phyloP scores from a whole-genome alignment of 2,888 invertebrate species.

The Meghimatium bilineatum region DNA sequence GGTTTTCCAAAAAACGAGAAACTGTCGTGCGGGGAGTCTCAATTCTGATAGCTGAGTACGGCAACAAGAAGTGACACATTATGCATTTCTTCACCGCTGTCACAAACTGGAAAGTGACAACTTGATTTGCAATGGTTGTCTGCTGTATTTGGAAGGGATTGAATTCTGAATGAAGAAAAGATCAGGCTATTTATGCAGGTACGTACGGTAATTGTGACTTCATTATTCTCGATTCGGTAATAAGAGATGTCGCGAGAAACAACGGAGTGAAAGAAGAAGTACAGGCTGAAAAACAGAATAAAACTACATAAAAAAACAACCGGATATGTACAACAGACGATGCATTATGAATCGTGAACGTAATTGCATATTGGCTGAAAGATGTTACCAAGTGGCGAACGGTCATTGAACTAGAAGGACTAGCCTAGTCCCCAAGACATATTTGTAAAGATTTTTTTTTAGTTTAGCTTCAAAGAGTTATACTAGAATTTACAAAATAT shows the following conservation, averaged over 20 bases:
- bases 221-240: not conserved
- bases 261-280: not conserved
- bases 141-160: not conserved
- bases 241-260: not conserved
- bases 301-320: not conserved
- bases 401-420: too few species aligned
- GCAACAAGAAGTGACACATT: not conserved
- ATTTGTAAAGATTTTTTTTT: too few species aligned
- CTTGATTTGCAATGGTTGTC: not conserved
- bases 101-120: not conserved
- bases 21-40: not conserved
- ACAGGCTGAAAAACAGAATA: not conserved
- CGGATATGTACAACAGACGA: too few species aligned
- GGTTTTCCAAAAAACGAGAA: not conserved
- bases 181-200: constrained; percentile 2
- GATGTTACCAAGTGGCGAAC: too few species aligned
- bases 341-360: too few species aligned
- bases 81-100: not conserved
- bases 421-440: too few species aligned
- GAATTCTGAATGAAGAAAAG: not conserved
- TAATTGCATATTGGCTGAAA: too few species aligned
- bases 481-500: too few species aligned
- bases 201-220: not conserved
- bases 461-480: too few species aligned
- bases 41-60: not conserved